A percentile compares a stretch with the other conserved stretches of the same genome.
These are phyloP conservation scores for Meriones unguiculatus DNA, from an alignment of 2,113 vertebrate species.

Conservation along the genomic window DNA sequence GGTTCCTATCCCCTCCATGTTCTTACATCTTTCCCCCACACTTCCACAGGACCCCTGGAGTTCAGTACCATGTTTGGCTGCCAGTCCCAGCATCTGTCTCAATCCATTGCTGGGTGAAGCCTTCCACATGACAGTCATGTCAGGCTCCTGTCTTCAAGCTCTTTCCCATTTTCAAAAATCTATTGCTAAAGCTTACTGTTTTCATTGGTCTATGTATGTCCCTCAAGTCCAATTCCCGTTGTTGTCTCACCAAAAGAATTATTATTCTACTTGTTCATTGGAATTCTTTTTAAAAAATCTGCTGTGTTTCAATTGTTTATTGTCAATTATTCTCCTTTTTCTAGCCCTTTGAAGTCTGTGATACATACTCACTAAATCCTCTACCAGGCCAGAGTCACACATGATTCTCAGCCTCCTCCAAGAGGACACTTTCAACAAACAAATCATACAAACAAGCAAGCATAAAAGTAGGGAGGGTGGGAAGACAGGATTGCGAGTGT, in stretches of 20 bases:
- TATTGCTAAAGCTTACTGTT: background rate
- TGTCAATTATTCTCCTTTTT: background rate
- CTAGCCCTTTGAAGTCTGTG: background rate
- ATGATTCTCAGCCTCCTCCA: background rate
- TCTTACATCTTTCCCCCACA: too few species aligned
- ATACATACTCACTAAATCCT: background rate
- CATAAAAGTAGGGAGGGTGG: too few species aligned
- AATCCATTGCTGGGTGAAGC: too few species aligned
- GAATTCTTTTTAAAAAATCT: background rate
- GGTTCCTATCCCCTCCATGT: too few species aligned
- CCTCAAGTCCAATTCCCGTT: background rate
- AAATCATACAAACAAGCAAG: background rate
- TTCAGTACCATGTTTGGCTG: too few species aligned
- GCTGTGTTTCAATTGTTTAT: background rate
- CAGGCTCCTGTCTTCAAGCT: background rate
- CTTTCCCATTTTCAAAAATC: background rate
- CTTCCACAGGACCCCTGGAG: too few species aligned
- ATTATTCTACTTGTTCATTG: conserved; percentile 24
- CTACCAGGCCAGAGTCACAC: background rate
- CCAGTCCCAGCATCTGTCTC: too few species aligned
- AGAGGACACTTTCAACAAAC: background rate
- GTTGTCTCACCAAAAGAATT: conserved; percentile 4
- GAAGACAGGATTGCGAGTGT: too few species aligned
- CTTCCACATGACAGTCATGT: too few species aligned
- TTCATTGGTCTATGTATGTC: background rate